These are phyloP conservation scores for Eulemur albifrons DNA, from an alignment of 2,797 vertebrate genomes.

Conservation along the genomic window DNA sequence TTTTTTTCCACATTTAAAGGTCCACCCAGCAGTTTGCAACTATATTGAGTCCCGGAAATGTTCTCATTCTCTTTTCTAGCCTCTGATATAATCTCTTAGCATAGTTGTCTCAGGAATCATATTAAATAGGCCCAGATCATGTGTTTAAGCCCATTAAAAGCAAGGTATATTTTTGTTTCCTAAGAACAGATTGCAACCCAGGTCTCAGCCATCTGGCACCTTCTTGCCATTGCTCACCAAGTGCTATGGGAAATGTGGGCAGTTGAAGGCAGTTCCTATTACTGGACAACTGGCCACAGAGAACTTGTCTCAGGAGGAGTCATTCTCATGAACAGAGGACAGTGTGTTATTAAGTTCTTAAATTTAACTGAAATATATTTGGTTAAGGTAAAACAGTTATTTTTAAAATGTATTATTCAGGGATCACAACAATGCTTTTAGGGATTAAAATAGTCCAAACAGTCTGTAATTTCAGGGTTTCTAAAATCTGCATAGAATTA, in stretches of 20 bases:
- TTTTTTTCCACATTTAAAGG: conserved; percentile 10
- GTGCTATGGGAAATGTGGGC: not conserved
- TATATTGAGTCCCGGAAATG: conserved; percentile 62
- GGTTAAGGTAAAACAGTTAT: conserved; percentile 56
- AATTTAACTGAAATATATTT: conserved; percentile 58
- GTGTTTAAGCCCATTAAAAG: conserved; percentile 26
- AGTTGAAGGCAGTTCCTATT: not conserved
- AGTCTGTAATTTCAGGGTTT: conserved; percentile 62
- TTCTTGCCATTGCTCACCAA: not conserved
- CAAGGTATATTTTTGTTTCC: conserved; percentile 34
- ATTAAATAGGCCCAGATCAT: conserved; percentile 9
- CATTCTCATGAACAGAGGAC: conserved; percentile 26
- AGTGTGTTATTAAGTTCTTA: conserved; percentile 39
- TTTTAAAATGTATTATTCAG: conserved; percentile 59
- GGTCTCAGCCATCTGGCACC: conserved; percentile 24
- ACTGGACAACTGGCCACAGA: not conserved
- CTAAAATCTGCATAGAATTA: conserved; percentile 53
- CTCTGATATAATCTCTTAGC: conserved; percentile 59
- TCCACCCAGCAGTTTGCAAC: conserved; percentile 47
- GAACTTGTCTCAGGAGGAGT: not conserved
- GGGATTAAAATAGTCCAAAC: conserved; percentile 64
- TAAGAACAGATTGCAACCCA: conserved; percentile 46
- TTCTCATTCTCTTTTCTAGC: conserved; percentile 64
- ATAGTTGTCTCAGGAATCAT: conserved; percentile 19
- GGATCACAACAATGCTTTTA: conserved; percentile 39